A percentile compares a stretch with the other conserved stretches of the same genome.
Conservation (phyloP, 2,888 invertebrate genomes). For the Tiliacea aurago region DNA sequence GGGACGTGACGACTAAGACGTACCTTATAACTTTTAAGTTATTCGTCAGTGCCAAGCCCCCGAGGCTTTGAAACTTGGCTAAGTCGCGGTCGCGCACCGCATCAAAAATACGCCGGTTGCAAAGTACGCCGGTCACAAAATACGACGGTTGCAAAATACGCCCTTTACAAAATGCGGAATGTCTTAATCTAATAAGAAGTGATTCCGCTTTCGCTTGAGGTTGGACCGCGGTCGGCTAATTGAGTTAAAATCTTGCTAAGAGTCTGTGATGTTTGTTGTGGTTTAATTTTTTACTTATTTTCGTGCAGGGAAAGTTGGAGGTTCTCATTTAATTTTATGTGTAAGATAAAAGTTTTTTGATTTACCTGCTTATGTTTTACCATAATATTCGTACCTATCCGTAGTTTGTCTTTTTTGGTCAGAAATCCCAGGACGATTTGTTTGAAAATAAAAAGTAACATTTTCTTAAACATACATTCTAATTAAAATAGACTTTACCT, state of each 20-base stretch:
- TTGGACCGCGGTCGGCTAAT: conserved; percentile 62
- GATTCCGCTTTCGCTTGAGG: conserved; percentile 67
- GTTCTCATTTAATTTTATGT: conserved; percentile 9
- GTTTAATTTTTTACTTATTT: conserved; percentile 36
- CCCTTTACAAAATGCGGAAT: conserved; percentile 61
- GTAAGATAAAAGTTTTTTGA: no score
- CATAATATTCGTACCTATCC: not conserved
- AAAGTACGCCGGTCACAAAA: conserved; percentile 64
- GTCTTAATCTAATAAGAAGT: conserved; percentile 68
- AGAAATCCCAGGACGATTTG: not conserved
- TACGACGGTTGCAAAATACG: conserved; percentile 48
- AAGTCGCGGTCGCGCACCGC: conserved; percentile 76
- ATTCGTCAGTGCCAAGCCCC: conserved; percentile 70
- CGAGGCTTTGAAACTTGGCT: conserved; percentile 71
- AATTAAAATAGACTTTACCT: not conserved
- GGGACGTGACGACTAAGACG: conserved; percentile 67
- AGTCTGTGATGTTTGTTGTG: conserved; percentile 56
- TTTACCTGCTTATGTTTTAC: not conserved
- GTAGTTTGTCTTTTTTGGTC: not conserved
- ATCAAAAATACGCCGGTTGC: conserved; percentile 76
- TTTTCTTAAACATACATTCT: not conserved
- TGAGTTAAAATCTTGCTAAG: conserved; percentile 62
- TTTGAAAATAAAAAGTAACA: not conserved
- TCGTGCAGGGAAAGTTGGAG: conserved; percentile 3
- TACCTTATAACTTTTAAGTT: conserved; percentile 75